A percentile compares a stretch with the other conserved stretches of the same genome.
Conservation (phyloP, 2,113 vertebrate genomes). For the Ptychochromis oligacanthus region DNA sequence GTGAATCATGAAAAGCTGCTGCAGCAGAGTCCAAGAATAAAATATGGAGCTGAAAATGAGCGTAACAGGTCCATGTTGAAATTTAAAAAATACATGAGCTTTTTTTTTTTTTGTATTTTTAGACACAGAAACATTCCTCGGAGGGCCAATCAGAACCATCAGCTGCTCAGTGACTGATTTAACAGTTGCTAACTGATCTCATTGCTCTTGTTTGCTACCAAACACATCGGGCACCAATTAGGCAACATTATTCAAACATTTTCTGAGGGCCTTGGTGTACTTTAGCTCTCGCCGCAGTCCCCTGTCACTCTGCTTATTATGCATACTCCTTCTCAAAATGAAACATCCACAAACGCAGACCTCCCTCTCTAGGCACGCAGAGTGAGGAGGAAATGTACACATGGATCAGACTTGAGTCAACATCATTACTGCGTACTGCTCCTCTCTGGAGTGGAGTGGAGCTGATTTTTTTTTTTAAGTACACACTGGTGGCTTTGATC, state of each 20-base stretch:
- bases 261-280: constrained; percentile 35
- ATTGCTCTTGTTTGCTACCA: constrained; percentile 57
- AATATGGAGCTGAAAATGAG: not conserved
- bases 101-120: not conserved
- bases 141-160: not conserved
- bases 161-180: constrained; percentile 17
- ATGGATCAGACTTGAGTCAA: constrained; percentile 69
- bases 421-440: constrained; percentile 62
- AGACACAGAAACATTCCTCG: not conserved
- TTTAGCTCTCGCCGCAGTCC: constrained; percentile 40
- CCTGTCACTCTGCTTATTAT: constrained; percentile 60
- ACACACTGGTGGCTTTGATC: constrained; percentile 55
- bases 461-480: constrained; percentile 14
- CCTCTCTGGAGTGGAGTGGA: constrained; percentile 50
- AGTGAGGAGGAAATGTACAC: constrained; percentile 56
- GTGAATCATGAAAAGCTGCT: not conserved
- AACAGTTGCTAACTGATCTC: constrained; percentile 52
- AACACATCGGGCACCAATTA: constrained; percentile 65
- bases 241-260: constrained; percentile 63
- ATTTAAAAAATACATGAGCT: not conserved
- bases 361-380: constrained; percentile 31
- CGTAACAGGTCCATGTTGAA: not conserved
- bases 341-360: constrained; percentile 50
- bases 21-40: not conserved
- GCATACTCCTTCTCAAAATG: constrained; percentile 42